phyloP scores from a whole-genome alignment of 2,113 vertebrate species.

The Dasyprocta punctata region DNA sequence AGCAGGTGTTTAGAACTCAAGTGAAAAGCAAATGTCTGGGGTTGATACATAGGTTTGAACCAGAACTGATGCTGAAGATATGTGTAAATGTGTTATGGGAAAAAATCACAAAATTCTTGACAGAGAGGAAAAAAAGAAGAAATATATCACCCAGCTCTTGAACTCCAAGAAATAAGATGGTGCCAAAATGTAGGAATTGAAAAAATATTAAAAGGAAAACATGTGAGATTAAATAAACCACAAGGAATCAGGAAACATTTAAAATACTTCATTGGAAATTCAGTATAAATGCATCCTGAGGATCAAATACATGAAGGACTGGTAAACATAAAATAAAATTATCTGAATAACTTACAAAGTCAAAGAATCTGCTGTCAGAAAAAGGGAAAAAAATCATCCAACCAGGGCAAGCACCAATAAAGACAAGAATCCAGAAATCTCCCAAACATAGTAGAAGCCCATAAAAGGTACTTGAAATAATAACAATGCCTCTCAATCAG shows the following conservation, averaged over 20 bases:
- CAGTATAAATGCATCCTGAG: not conserved
- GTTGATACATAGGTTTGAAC: not conserved
- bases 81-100: not conserved
- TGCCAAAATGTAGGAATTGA: slow-evolving; percentile 33
- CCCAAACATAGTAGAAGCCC: not conserved
- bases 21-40: slow-evolving; percentile 7
- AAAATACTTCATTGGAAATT: slow-evolving; percentile 30
- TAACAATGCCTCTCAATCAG: not conserved
- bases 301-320: slow-evolving; percentile 2
- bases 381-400: not conserved
- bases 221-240: slow-evolving; percentile 19
- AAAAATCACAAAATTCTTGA: not conserved
- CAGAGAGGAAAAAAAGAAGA: not conserved
- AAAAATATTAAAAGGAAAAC: not conserved
- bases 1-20: slow-evolving; percentile 30
- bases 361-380: slow-evolving; percentile 11
- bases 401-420: not conserved
- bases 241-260: slow-evolving; percentile 36
- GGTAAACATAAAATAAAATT: slow-evolving; percentile 35
- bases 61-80: slow-evolving; percentile 14
- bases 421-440: not conserved
- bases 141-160: slow-evolving; percentile 2
- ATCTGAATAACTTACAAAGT: not conserved
- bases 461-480: not conserved
- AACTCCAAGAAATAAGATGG: slow-evolving; percentile 6